A percentile compares a stretch with the other conserved stretches of the same genome.
phyloP scores from a whole-genome alignment of 2,797 vertebrate species.

The Pseudotriccus pelzelni region DNA sequence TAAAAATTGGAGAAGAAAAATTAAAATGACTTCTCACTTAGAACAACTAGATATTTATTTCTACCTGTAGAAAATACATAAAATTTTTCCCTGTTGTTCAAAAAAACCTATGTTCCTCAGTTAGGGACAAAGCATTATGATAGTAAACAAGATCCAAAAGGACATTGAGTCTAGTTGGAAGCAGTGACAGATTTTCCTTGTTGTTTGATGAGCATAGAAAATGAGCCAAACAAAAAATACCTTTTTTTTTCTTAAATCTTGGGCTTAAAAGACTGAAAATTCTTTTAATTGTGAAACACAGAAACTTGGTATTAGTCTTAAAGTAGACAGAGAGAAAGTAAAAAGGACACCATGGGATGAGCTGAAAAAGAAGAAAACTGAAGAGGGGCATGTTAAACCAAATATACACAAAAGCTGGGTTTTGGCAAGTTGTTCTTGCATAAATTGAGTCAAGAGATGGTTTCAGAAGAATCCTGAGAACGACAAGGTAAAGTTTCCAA shows the following conservation, averaged over 20 bases:
- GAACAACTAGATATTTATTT: neutral
- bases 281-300: neutral
- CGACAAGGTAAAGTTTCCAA: neutral
- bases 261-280: neutral
- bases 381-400: neutral
- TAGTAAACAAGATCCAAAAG: neutral
- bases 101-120: neutral
- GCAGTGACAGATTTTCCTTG: neutral
- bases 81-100: neutral
- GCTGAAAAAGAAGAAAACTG: neutral
- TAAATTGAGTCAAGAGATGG: neutral
- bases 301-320: neutral
- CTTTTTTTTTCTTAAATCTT: neutral
- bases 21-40: neutral
- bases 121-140: neutral
- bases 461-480: neutral
- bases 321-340: neutral
- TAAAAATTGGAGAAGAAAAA: neutral
- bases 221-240: neutral
- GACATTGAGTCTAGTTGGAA: neutral
- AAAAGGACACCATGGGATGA: neutral
- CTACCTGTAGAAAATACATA: neutral
- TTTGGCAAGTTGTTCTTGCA: neutral
- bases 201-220: neutral
- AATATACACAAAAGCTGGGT: accelerated